These are phyloP conservation scores for Xylocopa sonorina DNA, from an alignment of 1,140 invertebrate genomes.

Conservation along the genomic window DNA sequence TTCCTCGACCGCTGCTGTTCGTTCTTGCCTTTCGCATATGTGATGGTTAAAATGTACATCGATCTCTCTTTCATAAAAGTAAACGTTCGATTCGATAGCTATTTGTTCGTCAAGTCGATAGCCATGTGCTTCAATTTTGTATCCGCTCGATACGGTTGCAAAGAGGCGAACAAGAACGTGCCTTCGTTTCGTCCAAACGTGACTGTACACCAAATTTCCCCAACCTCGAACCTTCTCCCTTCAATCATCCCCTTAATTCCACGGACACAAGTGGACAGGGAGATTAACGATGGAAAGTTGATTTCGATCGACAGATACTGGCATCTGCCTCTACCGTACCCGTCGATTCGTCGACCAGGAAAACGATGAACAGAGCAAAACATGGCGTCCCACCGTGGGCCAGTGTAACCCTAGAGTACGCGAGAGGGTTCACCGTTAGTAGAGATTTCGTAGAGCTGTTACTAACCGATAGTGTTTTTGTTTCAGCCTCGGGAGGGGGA, in stretches of 20 bases:
- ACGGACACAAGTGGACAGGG: conserved; percentile 2
- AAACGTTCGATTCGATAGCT: no score
- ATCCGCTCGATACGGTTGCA: no score
- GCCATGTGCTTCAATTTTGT: no score
- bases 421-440: no score
- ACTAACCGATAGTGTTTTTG: conserved; percentile 38
- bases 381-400: neutral
- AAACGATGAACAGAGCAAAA: neutral
- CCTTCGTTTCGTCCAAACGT: no score
- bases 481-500: conserved; percentile 80
- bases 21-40: neutral
- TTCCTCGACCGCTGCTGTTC: no score
- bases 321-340: neutral
- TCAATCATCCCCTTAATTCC: neutral
- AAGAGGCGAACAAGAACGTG: no score
- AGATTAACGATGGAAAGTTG: conserved; percentile 19
- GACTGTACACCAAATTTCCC: neutral
- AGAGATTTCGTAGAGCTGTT: no score
- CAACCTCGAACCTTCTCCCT: neutral
- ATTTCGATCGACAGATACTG: conserved; percentile 1
- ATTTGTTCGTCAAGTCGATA: no score
- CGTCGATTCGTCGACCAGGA: neutral
- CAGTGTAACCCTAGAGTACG: no score
- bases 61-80: no score
- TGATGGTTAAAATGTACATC: no score